Percentiles rank a stretch among this genome's conserved stretches.
These are phyloP conservation scores for Cenopis cana DNA, from an alignment of 2,888 invertebrate genomes.

Conservation along the genomic window DNA sequence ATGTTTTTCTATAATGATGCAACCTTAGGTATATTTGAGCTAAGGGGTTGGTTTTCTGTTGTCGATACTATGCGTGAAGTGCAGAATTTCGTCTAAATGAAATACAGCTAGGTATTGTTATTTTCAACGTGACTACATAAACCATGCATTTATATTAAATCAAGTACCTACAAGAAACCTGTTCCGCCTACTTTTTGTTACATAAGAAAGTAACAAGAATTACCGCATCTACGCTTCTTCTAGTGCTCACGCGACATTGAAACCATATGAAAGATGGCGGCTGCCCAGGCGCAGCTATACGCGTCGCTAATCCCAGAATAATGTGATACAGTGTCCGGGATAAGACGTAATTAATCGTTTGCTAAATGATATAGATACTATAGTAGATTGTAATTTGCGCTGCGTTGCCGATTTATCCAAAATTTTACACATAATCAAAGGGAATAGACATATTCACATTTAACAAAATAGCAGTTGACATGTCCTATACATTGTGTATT, in stretches of 20 bases:
- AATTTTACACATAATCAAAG: not conserved
- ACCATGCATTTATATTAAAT: not conserved
- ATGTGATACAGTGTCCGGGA: constrained; percentile 32
- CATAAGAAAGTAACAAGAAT: not conserved
- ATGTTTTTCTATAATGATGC: not conserved
- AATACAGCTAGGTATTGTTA: not conserved
- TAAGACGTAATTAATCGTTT: constrained; percentile 42
- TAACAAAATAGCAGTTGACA: too few relatives aligned
- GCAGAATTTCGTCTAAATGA: not conserved
- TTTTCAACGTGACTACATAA: not conserved
- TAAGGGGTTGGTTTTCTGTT: not conserved
- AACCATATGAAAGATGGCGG: constrained; percentile 34
- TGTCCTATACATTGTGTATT: too few relatives aligned
- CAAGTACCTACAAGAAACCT: not conserved
- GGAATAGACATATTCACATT: not conserved
- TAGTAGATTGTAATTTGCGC: constrained; percentile 1
- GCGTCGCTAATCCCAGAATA: constrained; percentile 35
- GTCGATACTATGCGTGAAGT: not conserved
- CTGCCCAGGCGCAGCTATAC: constrained; percentile 30
- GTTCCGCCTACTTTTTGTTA: not conserved
- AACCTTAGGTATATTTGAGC: not conserved
- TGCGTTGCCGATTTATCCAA: not conserved
- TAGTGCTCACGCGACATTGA: constrained; percentile 13
- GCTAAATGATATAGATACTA: constrained; percentile 30
- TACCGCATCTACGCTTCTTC: constrained; percentile 24